These are phyloP conservation scores for Lasiommata megera DNA, from an alignment of 2,888 invertebrate species.

Conservation along the genomic window DNA sequence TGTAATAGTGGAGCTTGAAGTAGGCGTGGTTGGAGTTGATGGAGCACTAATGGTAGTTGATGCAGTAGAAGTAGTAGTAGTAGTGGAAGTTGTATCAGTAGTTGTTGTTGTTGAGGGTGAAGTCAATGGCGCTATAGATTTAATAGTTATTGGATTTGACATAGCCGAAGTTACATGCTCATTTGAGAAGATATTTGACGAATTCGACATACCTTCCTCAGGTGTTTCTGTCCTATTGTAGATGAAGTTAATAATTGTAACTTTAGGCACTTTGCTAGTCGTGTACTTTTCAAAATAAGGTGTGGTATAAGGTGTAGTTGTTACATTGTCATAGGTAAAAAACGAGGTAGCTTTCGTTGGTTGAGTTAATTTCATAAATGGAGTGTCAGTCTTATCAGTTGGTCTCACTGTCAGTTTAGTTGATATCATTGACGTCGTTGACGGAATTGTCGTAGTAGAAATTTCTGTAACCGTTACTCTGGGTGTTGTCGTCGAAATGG, in stretches of 20 bases:
- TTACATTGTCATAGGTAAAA: conserved; percentile 22
- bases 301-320: conserved; percentile 23
- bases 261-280: conserved; percentile 28
- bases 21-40: not conserved
- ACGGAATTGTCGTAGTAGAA: conserved; percentile 25
- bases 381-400: conserved; percentile 25
- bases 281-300: conserved; percentile 13
- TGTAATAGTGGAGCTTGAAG: not conserved
- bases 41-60: conserved; percentile 20
- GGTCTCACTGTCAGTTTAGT: conserved; percentile 24
- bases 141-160: conserved; percentile 27
- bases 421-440: conserved; percentile 23
- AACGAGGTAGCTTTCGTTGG: conserved; percentile 29
- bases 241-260: conserved; percentile 33
- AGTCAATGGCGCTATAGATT: conserved; percentile 15
- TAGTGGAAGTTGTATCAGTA: conserved; percentile 24
- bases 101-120: conserved; percentile 22
- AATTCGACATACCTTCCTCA: conserved; percentile 35
- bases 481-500: conserved; percentile 23
- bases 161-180: conserved; percentile 32
- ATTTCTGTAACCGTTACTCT: conserved; percentile 29
- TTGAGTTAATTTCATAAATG: conserved; percentile 24
- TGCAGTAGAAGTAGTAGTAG: conserved; percentile 29
- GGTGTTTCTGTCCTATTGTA: conserved; percentile 45
- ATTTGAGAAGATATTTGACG: conserved; percentile 31